Evolutionary conservation across 1,140 invertebrate species (phyloP).

Genomic region (Teleopsis dalmanni): DNA sequence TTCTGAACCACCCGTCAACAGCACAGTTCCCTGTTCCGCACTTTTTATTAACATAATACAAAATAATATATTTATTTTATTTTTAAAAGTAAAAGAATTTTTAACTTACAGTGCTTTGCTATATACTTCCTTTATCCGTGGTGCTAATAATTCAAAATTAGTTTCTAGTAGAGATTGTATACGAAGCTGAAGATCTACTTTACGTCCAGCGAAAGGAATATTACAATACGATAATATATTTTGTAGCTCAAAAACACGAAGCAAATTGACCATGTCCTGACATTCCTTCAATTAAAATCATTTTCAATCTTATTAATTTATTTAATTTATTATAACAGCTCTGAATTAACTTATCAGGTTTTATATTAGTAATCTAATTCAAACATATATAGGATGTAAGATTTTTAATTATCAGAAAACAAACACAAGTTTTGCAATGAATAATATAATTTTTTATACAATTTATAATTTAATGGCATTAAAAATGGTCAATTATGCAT

Average conservation of each 20-base stretch:
- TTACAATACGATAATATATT: slow-evolving; percentile 71
- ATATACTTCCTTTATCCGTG: slow-evolving; percentile 79
- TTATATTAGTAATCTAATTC: no score
- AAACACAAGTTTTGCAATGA: no score
- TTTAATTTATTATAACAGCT: background rate
- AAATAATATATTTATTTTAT: slow-evolving; percentile 1
- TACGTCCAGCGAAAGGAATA: slow-evolving; percentile 79
- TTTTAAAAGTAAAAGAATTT: background rate
- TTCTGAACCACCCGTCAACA: slow-evolving; percentile 51
- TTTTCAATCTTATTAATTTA: background rate
- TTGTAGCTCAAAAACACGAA: slow-evolving; percentile 78
- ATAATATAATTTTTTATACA: no score
- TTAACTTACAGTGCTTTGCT: slow-evolving; percentile 40
- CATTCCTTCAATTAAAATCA: slow-evolving; percentile 41
- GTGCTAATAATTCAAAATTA: slow-evolving; percentile 61
- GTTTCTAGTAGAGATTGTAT: slow-evolving; percentile 69
- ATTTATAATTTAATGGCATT: no score
- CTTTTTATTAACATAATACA: slow-evolving; percentile 10
- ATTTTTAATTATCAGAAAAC: no score
- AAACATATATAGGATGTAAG: no score
- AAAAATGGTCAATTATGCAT: no score
- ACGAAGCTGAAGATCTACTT: slow-evolving; percentile 74
- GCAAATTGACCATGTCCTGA: slow-evolving; percentile 74
- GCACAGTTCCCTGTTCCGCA: slow-evolving; percentile 9
- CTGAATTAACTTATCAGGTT: no score